Base-by-base conservation (phyloP, 1,140 invertebrate genomes). In the Formica exsecta region DNA sequence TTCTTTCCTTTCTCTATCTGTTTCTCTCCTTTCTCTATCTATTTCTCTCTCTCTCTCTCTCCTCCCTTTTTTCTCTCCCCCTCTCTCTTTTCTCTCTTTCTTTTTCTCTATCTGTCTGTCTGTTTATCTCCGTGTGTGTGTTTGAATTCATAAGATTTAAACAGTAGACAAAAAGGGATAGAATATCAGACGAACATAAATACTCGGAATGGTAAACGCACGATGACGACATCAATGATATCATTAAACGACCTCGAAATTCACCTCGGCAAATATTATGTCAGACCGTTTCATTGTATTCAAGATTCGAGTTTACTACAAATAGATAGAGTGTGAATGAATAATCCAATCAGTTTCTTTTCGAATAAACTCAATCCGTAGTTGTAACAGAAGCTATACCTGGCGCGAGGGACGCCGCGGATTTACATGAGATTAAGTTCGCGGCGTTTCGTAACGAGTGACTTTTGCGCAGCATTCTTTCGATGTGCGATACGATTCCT, bases 181-280 rank as follows among this genome's bases (percentile, higher is more conserved):
- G 11, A 36, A 22, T 71, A 71, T 83, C 68, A 36, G 38, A 36
- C 29, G 41, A 48, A 62, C 19, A 74, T 74, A 74, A 61, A 83
- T 74, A 36, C 54, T 83, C 25, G 38, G 71, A 87, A 57, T 73
- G 29, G 59, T 59, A 70, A 59, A 57, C 22, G 48, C 11, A 25
- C 19, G 71, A 61, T 88, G 90, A 90, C 88, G 84, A 54, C 68
- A 90, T 57, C 77, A 57, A 91, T 94, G 93, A 93, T 93, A 91
- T 94, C 93, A 94, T 87, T 66, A 48, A 38, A 48, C 87, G 93
- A 87, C 92, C 93, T 93, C 90, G 92, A 86, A 76, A 74, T 79
- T 75, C 87, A 80, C 91, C 89, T 91, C 90, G 88, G 86, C 90
- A 92, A 93, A 92, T 86, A 90, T 94, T 93, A 92, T 92, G 91